A percentile compares a stretch with the other conserved stretches of the same genome.
Conservation (phyloP, 2,113 vertebrate genomes). For the Aramus guarauna region DNA sequence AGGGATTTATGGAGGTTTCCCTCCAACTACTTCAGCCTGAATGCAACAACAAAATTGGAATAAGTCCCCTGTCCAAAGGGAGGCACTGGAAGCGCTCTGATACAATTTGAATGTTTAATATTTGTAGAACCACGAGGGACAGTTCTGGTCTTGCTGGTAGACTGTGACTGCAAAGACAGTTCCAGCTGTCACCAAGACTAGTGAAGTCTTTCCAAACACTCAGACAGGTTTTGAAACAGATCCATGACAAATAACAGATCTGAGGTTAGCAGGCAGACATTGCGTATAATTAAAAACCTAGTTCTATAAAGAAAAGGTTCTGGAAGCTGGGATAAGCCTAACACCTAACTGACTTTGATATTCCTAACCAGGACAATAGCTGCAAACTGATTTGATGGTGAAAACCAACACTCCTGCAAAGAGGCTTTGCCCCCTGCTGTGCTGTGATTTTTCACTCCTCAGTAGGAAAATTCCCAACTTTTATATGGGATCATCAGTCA, state of each 20-base stretch:
- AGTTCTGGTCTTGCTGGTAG: background rate
- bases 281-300: background rate
- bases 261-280: background rate
- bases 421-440: background rate
- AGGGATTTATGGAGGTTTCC: background rate
- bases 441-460: background rate
- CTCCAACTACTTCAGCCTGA: background rate
- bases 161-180: background rate
- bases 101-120: background rate
- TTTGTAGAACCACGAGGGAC: accelerated
- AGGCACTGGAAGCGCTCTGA: background rate
- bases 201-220: background rate
- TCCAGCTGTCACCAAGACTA: background rate
- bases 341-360: background rate
- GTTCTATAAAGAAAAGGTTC: background rate
- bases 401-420: background rate
- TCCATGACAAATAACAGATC: background rate
- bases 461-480: background rate
- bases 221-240: background rate
- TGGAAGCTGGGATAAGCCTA: background rate
- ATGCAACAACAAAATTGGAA: background rate
- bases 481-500: background rate
- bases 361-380: background rate
- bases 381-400: background rate
- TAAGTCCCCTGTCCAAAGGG: background rate